Percentiles rank a stretch among this genome's conserved stretches.
phyloP scores from a whole-genome alignment of 1,140 invertebrate genomes.

The Drosophila teissieri region DNA sequence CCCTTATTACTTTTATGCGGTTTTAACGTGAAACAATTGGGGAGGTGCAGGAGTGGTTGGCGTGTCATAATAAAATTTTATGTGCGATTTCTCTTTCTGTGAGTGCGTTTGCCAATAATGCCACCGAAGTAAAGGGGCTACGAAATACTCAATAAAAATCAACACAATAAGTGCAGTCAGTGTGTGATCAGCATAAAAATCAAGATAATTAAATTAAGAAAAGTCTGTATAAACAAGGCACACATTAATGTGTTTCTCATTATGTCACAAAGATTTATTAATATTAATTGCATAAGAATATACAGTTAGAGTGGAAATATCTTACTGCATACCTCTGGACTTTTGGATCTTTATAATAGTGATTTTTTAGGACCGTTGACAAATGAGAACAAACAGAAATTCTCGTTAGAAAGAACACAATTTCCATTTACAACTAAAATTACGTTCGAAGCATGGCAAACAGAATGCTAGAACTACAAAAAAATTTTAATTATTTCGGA shows the following conservation, averaged over 20 bases:
- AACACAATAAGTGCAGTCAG: constrained; percentile 48
- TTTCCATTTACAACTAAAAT: not conserved
- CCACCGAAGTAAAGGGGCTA: constrained; percentile 6
- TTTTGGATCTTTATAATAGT: not conserved
- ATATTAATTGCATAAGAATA: not conserved
- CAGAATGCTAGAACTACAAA: not conserved
- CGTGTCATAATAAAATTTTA: constrained; percentile 66
- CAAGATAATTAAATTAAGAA: constrained; percentile 53
- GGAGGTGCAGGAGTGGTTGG: constrained; percentile 23
- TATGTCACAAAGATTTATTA: too few relatives aligned
- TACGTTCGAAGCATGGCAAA: not conserved
- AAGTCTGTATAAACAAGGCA: not conserved
- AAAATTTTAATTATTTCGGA: not conserved
- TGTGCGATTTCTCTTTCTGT: constrained; percentile 48
- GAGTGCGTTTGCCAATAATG: constrained; percentile 35
- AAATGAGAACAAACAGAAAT: not conserved
- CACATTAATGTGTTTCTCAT: too few relatives aligned
- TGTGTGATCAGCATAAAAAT: constrained; percentile 33
- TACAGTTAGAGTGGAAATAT: not conserved
- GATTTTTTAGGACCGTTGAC: too few relatives aligned
- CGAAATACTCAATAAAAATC: constrained; percentile 31
- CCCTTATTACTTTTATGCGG: constrained; percentile 60
- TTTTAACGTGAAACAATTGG: constrained; percentile 67
- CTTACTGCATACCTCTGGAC: not conserved
- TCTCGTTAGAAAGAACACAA: not conserved